These are phyloP conservation scores for Bostrychus sinensis DNA, from an alignment of 2,113 vertebrate species.

Conservation along the genomic window DNA sequence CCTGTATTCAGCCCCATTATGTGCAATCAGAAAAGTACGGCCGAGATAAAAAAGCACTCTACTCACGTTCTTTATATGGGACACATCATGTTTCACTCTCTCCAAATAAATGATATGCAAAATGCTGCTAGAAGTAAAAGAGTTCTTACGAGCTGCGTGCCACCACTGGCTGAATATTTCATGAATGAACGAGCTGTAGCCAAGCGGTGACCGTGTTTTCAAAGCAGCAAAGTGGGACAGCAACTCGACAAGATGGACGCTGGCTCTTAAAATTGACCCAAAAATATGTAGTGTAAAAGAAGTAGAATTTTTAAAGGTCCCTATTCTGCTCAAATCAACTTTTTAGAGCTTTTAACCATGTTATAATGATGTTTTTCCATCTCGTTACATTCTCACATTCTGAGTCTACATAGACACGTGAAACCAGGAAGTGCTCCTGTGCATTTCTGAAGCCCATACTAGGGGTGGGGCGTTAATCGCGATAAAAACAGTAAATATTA, in stretches of 20 bases:
- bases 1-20: conserved; percentile 59
- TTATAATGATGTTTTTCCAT: too few species aligned
- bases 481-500: too few species aligned
- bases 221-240: neutral
- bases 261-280: neutral
- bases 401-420: too few species aligned
- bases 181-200: conserved; percentile 62
- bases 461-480: too few species aligned
- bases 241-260: neutral
- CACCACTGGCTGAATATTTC: conserved; percentile 76
- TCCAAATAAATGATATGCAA: conserved; percentile 68
- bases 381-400: too few species aligned
- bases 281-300: neutral
- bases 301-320: too few species aligned
- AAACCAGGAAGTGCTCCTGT: too few species aligned
- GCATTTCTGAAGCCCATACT: too few species aligned
- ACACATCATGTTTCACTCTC: conserved; percentile 47
- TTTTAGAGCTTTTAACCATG: too few species aligned
- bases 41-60: conserved; percentile 22
- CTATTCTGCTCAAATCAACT: too few species aligned
- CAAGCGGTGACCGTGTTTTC: neutral
- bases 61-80: conserved; percentile 27
- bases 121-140: conserved; percentile 60
- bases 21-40: conserved; percentile 26
- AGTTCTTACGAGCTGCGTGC: conserved; percentile 51